phyloP scores from a whole-genome alignment of 2,113 vertebrate genomes.

The Alaudala cheleensis region DNA sequence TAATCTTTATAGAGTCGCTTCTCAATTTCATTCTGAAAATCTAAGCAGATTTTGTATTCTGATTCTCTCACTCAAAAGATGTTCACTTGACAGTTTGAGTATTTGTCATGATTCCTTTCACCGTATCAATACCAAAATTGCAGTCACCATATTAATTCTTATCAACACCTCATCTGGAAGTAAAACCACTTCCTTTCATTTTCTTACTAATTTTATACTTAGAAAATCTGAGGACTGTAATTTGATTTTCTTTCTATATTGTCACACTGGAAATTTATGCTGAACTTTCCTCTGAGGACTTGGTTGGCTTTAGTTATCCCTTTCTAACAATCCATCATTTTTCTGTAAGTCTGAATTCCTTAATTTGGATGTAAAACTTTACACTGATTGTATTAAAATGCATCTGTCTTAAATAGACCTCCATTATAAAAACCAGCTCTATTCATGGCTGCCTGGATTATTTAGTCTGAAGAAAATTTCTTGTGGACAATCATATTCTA shows the following conservation, averaged over 20 bases:
- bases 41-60: slow-evolving; percentile 18
- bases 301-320: not conserved
- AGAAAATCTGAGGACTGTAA: not conserved
- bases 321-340: not conserved
- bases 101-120: not conserved
- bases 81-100: not conserved
- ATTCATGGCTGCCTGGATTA: not conserved
- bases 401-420: not conserved
- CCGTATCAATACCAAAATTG: not conserved
- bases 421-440: not conserved
- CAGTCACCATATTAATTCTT: not conserved
- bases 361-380: not conserved
- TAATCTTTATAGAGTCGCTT: not conserved
- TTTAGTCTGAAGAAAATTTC: not conserved
- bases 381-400: not conserved
- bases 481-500: not conserved
- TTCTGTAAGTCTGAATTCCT: not conserved
- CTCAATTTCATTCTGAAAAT: not conserved
- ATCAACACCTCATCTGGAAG: not conserved
- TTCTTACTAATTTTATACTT: slow-evolving; percentile 19
- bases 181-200: slow-evolving; percentile 29
- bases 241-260: not conserved
- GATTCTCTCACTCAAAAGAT: not conserved
- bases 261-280: not conserved
- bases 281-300: not conserved